phyloP scores from a whole-genome alignment of 2,888 invertebrate genomes.

The Neoaliturus tenellus region DNA sequence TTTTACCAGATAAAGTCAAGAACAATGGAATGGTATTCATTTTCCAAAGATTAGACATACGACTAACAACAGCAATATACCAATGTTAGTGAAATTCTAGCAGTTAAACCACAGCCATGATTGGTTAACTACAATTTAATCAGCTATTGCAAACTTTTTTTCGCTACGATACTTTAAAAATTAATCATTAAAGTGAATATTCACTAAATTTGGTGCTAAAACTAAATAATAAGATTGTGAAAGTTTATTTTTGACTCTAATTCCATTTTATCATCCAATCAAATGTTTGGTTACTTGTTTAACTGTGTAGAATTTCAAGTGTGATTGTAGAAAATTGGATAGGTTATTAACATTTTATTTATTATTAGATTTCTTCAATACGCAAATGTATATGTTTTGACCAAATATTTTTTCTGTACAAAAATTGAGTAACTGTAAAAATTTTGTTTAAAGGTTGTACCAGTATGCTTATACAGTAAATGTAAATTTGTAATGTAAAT shows the following conservation, averaged over 20 bases:
- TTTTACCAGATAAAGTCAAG: conserved; percentile 28
- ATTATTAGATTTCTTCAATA: conserved; percentile 22
- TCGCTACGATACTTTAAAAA: neutral
- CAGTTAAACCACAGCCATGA: conserved; percentile 1
- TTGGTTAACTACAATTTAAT: too few relatives aligned
- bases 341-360: conserved; percentile 26
- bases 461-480: neutral
- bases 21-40: conserved; percentile 39
- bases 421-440: neutral
- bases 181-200: neutral
- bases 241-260: neutral
- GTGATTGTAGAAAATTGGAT: conserved; percentile 22
- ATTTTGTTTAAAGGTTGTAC: conserved; percentile 18
- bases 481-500: conserved; percentile 16
- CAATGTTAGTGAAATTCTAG: conserved; percentile 27
- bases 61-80: conserved; percentile 45
- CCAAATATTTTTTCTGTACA: conserved; percentile 18
- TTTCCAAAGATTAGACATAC: conserved; percentile 44
- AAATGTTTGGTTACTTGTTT: neutral
- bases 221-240: neutral
- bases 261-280: neutral
- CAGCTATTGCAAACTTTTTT: too few relatives aligned
- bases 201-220: neutral
- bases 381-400: neutral
- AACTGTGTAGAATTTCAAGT: conserved; percentile 11